Base-by-base conservation (phyloP, 2,888 invertebrate genomes). In the Nebria brevicollis region DNA sequence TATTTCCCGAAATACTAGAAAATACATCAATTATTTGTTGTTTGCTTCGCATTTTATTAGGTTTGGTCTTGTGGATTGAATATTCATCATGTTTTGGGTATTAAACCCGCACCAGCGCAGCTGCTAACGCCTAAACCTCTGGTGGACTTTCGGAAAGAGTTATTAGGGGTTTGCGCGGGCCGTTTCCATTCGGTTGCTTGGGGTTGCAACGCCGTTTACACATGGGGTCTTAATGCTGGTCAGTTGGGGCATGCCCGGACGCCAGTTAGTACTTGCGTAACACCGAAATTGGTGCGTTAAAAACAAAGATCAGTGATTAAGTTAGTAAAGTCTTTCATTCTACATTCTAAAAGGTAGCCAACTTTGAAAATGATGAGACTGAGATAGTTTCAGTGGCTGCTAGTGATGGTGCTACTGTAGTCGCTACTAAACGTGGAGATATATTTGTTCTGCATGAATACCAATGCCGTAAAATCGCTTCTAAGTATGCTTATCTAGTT, bases 221-320 rank as follows among this genome's bases (percentile, higher is more conserved):
- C 95, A 0, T 97, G 95, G 94, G 97, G 97, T 1, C 90, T 93
- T 2, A 96, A 97, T 89, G 91, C 93, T 77, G 97, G 97, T 0
- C 97, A 97, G 86, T 89, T 97, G 85, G 96, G 96, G 1, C 94
- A 94, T 83, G 89, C 89, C 83, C 65, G 65, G 4, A 64, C 77
- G 10, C 66, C 15, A 91, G 91, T 13, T 87, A 87, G 77, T 86
- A 87, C 81, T 25, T 64, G 93, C 0, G 83, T 89, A 0, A 84
- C 87, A 0, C 92, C 92, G 0, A 92, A 90, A 86, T 85, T 88
- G 84, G 91, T 92, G 13, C 88, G 83, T 20, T 82, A 81, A 72
- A 34, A 34, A 34, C 20, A 20, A 20, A 20, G 20, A n/a, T n/a
- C n/a, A n/a, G n/a, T n/a, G n/a, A n/a, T n/a, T n/a, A n/a, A n/a